Evolutionary conservation across 2,888 invertebrate species (phyloP), one percentile per base, ranked within the genome.

Genomic region (Cheilosia scutellata): DNA sequence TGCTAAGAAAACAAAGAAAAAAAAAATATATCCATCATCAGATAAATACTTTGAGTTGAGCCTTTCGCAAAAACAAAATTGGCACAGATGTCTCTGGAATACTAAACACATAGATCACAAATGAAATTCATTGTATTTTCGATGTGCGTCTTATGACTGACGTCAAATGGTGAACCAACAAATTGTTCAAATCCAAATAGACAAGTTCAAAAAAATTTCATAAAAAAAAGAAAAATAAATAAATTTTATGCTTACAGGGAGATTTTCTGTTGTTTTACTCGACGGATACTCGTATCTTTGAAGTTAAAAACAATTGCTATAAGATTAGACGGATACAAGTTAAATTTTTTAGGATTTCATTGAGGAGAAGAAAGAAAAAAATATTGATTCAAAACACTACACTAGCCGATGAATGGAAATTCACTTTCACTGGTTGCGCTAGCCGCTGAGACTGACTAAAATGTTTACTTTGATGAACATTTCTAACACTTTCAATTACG

Each of bases 21-120:
- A 13, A 25, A 49, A 33, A 51, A 65, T n/a, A n/a, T 25, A 53
- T 2, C 11, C 63, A 13, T 49, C 25, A 63, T 47, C n/a, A 0
- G 11, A 55, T 13, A 42, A 68, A 55, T 55, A 25, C 44, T 68
- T 68, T 29, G 16, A 13, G 11, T 29, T 3, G 27, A 11, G n/a
- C n/a, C 2, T 51, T 49, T 27, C 4, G 31, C 40, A 37, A 57
- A 47, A 57, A 58, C 6, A 16, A 55, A 37, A 60, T 79, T 75
- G 79, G 79, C 83, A 83, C 68, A 79, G 63, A 63, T 78, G 60
- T 78, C 78, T 78, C 66, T 78, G 82, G 78, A 83, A 83, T 47
- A 70, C 53, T 37, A 76, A 82, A 58, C 53, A 33, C 27, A 29
- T 6, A n/a, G 13, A 60, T 49, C 31, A 29, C 49, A 47, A 55